Conservation (phyloP, 2,113 vertebrate genomes). For the Calonectris borealis region DNA sequence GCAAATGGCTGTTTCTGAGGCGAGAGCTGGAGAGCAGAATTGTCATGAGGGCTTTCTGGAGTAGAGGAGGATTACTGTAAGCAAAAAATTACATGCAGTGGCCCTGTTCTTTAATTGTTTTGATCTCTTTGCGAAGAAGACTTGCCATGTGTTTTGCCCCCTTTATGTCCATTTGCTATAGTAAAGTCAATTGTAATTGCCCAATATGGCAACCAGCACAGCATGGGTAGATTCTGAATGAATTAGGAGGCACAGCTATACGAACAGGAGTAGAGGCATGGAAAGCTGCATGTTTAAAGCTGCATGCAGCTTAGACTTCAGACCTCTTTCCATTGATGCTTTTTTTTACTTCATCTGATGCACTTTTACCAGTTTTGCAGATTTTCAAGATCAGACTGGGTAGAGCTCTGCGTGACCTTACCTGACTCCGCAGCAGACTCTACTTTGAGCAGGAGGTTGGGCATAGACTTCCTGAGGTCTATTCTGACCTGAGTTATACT, state of each 20-base stretch:
- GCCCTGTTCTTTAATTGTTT: not conserved
- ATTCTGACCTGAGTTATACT: not conserved
- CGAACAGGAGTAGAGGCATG: not conserved
- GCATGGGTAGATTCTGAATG: accelerated
- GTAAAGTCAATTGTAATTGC: not conserved
- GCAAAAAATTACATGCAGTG: not conserved
- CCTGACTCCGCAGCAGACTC: not conserved
- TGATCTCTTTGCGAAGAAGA: not conserved
- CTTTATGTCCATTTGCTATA: not conserved
- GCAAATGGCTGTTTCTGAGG: not conserved
- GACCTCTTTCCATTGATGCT: not conserved
- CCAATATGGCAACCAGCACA: not conserved
- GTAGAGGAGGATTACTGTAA: not conserved
- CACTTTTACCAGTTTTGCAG: not conserved
- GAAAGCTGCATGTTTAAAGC: not conserved
- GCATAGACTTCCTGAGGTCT: not conserved
- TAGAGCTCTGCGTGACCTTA: not conserved
- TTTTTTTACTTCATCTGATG: not conserved
- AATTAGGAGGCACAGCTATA: not conserved
- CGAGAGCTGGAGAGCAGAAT: not conserved
- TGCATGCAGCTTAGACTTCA: not conserved
- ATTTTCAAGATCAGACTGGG: not conserved
- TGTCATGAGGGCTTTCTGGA: not conserved
- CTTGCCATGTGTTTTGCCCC: not conserved
- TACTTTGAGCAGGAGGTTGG: not conserved